Evolutionary conservation across 1,140 invertebrate genomes (phyloP).

Genomic region (Drosophila tani): DNA sequence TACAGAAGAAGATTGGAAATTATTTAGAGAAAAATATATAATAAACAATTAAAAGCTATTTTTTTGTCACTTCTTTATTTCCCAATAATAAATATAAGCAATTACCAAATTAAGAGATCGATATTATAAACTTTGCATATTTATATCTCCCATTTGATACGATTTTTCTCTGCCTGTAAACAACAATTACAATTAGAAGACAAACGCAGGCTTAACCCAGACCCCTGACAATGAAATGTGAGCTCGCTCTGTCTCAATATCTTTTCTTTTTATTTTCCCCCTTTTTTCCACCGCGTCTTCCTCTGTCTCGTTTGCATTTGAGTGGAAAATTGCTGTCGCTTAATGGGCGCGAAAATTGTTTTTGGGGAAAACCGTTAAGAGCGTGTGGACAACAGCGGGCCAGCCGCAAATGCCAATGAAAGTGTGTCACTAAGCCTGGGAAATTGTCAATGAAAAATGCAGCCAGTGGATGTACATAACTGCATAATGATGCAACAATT

Average conservation of each 20-base stretch:
- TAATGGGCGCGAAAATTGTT: conserved; percentile 70
- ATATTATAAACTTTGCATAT: too few species aligned
- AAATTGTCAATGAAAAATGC: conserved; percentile 70
- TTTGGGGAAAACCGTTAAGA: conserved; percentile 63
- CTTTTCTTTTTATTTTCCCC: conserved; percentile 26
- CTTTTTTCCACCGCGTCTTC: conserved; percentile 10
- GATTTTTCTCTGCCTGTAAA: conserved; percentile 5
- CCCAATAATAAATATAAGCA: too few species aligned
- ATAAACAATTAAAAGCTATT: too few species aligned
- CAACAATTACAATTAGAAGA: conserved; percentile 31
- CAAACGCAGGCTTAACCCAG: conserved; percentile 35
- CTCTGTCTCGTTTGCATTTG: conserved; percentile 60
- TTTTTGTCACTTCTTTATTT: too few species aligned
- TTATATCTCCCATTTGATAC: neutral
- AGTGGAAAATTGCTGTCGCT: conserved; percentile 71
- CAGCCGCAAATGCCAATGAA: conserved; percentile 49
- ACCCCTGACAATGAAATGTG: conserved; percentile 79
- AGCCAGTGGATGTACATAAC: conserved; percentile 26
- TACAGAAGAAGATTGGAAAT: too few species aligned
- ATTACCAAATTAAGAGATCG: neutral
- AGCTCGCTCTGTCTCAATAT: conserved; percentile 58
- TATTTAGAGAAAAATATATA: too few species aligned
- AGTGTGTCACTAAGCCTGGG: conserved; percentile 79
- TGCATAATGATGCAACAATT: conserved; percentile 80
- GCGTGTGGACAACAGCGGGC: conserved; percentile 66